A percentile compares a stretch with the other conserved stretches of the same genome.
Evolutionary conservation across 2,797 vertebrate genomes (phyloP).

Genomic region (Pogonophryne albipinna): DNA sequence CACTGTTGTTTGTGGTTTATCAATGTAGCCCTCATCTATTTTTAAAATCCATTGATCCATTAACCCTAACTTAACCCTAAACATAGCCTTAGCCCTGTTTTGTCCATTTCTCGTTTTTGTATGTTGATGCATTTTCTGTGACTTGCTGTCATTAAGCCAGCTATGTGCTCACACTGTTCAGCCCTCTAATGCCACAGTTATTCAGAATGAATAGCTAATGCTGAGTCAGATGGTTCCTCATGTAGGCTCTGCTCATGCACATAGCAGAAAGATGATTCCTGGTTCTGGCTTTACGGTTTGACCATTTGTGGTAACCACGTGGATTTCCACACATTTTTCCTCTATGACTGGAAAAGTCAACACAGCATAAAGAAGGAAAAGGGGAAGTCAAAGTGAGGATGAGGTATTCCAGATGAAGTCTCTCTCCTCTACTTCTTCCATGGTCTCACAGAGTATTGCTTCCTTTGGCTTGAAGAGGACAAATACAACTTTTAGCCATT

Average conservation of each 20-base stretch:
- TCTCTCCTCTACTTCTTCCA: conserved; percentile 29
- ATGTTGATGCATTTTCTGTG: background rate
- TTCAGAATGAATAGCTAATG: conserved; percentile 28
- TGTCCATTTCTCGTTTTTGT: background rate
- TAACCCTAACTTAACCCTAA: no score
- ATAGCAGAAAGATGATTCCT: conserved; percentile 72
- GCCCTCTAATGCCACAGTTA: conserved; percentile 21
- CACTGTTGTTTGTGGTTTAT: background rate
- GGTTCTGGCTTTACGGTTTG: conserved; percentile 56
- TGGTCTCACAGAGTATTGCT: conserved; percentile 25
- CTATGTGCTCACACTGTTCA: conserved; percentile 28
- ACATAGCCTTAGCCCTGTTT: no score
- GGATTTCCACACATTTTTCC: conserved; percentile 59
- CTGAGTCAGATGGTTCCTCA: conserved; percentile 63
- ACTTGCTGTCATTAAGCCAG: conserved; percentile 22
- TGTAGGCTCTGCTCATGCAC: conserved; percentile 59
- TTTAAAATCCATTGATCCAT: background rate
- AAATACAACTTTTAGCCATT: conserved; percentile 24
- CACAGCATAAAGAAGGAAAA: conserved; percentile 53
- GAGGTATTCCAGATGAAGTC: conserved; percentile 62
- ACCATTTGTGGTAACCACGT: conserved; percentile 63
- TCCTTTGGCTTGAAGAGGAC: conserved; percentile 18
- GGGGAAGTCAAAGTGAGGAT: conserved; percentile 47
- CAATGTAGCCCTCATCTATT: background rate
- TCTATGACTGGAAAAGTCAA: conserved; percentile 72